Base-by-base conservation (phyloP, 2,113 vertebrate genomes). In the Tragelaphus imberbis region DNA sequence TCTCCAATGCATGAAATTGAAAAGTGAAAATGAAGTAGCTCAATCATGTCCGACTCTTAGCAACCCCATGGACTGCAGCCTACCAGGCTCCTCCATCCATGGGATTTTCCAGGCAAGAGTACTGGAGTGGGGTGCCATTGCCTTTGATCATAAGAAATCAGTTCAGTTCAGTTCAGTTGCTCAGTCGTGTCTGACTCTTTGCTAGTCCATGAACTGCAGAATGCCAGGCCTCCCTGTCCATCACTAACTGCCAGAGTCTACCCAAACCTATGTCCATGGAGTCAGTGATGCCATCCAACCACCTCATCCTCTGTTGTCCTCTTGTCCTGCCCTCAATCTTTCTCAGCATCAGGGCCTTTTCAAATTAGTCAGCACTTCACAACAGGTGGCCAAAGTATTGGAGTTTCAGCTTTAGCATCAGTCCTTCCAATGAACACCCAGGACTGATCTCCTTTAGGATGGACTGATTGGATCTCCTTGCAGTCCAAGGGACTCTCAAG, bases 181-280 rank as follows among this genome's bases (percentile, higher is more conserved):
- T n/a, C 63, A 68, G 16, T 68, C 4, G 4, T n/a, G 63, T n/a
- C 16, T 7, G 16, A 68, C 33, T 68, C 33, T n/a, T n/a, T 68
- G 63, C 1, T 4, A 33, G 7, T 16, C 7, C 33, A 68, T 68
- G 63, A 68, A 19, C 7, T 7, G 0, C 33, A 68, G 16, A 16
- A 68, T 1, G 4, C 33, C 33, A 68, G 63, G 33, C 33, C 33
- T n/a, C 63, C 16, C 33, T 68, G 63, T 68, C 63, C 63, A 68
- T n/a, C 63, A 68, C 16, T 33, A 68, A 68, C 33, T 68, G 7
- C 1, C 33, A 4, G 63, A 65, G 15, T 17, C 30, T 17, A 65
- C 63, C 15, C 3, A 65, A n/a, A 65, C 7, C 30, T 16, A 17
- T 9, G 15, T 65, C 63, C 3, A 17, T 65, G 3, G 7, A 65